Evolutionary conservation across 2,797 vertebrate genomes (phyloP).

Genomic region (Epinephelus coioides): DNA sequence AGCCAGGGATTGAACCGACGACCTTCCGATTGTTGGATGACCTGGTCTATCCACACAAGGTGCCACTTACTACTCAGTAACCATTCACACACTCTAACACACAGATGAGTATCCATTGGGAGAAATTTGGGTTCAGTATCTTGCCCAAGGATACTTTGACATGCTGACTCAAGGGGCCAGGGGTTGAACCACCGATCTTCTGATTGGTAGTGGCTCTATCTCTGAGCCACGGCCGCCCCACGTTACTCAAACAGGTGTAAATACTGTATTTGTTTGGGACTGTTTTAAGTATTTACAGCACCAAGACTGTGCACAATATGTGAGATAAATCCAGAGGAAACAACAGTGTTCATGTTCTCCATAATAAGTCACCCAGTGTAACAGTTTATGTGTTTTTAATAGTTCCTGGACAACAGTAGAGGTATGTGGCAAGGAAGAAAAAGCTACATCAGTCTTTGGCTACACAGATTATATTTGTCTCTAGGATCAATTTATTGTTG

Average conservation of each 20-base stretch:
- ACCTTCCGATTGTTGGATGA: too few species aligned
- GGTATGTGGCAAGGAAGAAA: not conserved
- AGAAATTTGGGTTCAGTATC: too few species aligned
- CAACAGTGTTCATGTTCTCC: not conserved
- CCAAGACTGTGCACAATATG: not conserved
- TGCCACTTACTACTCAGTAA: too few species aligned
- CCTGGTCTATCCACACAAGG: too few species aligned
- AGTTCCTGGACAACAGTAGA: not conserved
- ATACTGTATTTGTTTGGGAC: not conserved
- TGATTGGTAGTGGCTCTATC: too few species aligned
- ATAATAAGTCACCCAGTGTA: not conserved
- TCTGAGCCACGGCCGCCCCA: too few species aligned
- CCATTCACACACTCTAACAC: too few species aligned
- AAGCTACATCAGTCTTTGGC: not conserved
- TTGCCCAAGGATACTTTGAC: too few species aligned
- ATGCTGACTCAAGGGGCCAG: too few species aligned
- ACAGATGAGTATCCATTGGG: too few species aligned
- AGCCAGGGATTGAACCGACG: too few species aligned
- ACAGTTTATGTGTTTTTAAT: not conserved
- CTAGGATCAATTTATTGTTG: not conserved
- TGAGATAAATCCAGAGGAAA: not conserved
- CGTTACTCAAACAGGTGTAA: not conserved
- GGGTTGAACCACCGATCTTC: too few species aligned
- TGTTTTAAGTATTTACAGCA: constrained; percentile 3
- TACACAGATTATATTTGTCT: not conserved